Evolutionary conservation across 2,888 invertebrate genomes (phyloP).

Genomic region (Tortricodes alternella): DNA sequence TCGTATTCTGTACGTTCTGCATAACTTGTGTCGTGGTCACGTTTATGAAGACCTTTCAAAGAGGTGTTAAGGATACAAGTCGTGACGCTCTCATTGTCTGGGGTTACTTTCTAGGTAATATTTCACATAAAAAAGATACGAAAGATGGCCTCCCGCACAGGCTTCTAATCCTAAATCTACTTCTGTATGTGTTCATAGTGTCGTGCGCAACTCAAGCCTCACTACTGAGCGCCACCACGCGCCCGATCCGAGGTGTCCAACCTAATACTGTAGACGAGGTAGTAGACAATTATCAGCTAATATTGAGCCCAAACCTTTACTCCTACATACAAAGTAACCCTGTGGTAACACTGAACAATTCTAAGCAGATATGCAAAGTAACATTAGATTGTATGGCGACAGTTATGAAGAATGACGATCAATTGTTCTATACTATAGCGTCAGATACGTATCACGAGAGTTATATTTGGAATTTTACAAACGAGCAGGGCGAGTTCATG

Average conservation of each 20-base stretch:
- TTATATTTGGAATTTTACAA: slow-evolving; percentile 37
- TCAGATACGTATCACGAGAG: slow-evolving; percentile 33
- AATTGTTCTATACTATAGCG: slow-evolving; percentile 39
- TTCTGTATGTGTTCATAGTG: slow-evolving; percentile 43
- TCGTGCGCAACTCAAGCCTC: slow-evolving; percentile 44
- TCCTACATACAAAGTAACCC: slow-evolving; percentile 2
- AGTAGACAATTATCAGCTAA: slow-evolving; percentile 24
- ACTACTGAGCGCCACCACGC: slow-evolving; percentile 42
- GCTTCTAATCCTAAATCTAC: slow-evolving; percentile 39
- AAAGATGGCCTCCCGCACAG: slow-evolving; percentile 36
- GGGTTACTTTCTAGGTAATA: slow-evolving; percentile 47
- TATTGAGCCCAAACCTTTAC: slow-evolving; percentile 14
- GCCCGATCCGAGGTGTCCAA: slow-evolving; percentile 42
- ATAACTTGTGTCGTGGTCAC: slow-evolving; percentile 37
- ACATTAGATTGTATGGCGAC: slow-evolving; percentile 40
- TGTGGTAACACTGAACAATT: not conserved
- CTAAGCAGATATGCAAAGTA: slow-evolving; percentile 33
- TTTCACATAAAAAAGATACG: slow-evolving; percentile 30
- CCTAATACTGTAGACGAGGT: slow-evolving; percentile 36
- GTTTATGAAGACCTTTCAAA: slow-evolving; percentile 39
- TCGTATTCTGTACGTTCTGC: slow-evolving; percentile 34
- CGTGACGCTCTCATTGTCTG: slow-evolving; percentile 42
- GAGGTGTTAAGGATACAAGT: slow-evolving; percentile 31
- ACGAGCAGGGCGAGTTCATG: slow-evolving; percentile 37
- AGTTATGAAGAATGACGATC: slow-evolving; percentile 32